phyloP scores from a whole-genome alignment of 2,888 invertebrate genomes.

The Unio delphinus region DNA sequence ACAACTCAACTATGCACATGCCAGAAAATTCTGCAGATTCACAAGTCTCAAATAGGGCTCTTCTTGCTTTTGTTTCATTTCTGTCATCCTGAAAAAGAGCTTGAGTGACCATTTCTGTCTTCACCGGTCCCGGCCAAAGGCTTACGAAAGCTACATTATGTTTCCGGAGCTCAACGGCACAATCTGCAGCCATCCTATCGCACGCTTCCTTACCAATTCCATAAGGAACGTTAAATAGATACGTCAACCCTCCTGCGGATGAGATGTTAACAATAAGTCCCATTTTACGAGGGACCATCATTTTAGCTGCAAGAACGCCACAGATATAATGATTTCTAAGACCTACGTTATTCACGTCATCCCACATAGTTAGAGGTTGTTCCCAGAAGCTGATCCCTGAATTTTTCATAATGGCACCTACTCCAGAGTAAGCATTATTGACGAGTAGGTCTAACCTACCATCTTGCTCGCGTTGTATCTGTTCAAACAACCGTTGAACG shows the following conservation, averaged over 20 bases:
- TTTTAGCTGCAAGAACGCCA: constrained; percentile 67
- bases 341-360: constrained; percentile 71
- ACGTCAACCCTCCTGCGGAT: constrained; percentile 70
- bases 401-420: constrained; percentile 52
- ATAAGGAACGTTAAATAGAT: constrained; percentile 72
- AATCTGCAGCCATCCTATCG: constrained; percentile 73
- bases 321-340: constrained; percentile 73
- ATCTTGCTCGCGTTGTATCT: constrained; percentile 66
- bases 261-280: constrained; percentile 73
- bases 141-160: constrained; percentile 69
- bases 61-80: background rate
- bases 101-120: constrained; percentile 62
- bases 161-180: constrained; percentile 68
- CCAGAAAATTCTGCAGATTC: constrained; percentile 52
- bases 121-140: constrained; percentile 72
- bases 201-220: constrained; percentile 72
- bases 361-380: constrained; percentile 68
- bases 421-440: constrained; percentile 72
- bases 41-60: constrained; percentile 20
- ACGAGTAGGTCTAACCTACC: constrained; percentile 71
- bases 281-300: constrained; percentile 69
- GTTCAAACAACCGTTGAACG: constrained; percentile 68
- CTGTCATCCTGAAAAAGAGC: constrained; percentile 9
- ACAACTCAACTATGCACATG: constrained; percentile 35
- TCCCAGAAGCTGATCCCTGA: constrained; percentile 70